Conservation (phyloP, 2,797 vertebrate genomes). For the Eutrigla gurnardus region DNA sequence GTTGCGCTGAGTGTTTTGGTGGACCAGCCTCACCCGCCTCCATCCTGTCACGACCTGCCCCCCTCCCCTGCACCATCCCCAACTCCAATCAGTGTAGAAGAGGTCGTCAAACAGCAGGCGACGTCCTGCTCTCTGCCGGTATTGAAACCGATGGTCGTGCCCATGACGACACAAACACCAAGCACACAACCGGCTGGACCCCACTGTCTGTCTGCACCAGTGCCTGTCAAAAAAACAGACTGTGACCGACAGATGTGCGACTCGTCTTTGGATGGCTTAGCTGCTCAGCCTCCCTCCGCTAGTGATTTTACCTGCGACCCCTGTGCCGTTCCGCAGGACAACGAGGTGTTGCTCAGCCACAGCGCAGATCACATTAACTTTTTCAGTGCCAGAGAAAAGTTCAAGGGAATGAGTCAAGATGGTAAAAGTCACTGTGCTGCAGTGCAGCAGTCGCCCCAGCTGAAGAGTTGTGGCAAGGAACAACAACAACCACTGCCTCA, state of each 20-base stretch:
- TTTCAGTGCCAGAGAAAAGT: slow-evolving; percentile 96
- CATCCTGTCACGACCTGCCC: slow-evolving; percentile 86
- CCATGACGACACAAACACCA: slow-evolving; percentile 55
- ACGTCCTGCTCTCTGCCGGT: slow-evolving; percentile 38
- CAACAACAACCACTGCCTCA: slow-evolving; percentile 49
- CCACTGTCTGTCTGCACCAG: slow-evolving; percentile 57
- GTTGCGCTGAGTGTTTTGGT: slow-evolving; percentile 76
- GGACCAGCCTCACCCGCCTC: slow-evolving; percentile 82
- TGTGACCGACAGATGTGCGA: slow-evolving; percentile 68
- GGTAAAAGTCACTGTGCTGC: slow-evolving; percentile 80
- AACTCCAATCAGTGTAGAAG: slow-evolving; percentile 25
- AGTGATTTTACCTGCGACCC: slow-evolving; percentile 60
- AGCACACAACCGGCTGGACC: slow-evolving; percentile 56
- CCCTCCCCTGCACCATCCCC: slow-evolving; percentile 68
- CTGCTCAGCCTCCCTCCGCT: slow-evolving; percentile 44
- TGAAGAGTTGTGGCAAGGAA: slow-evolving; percentile 69
- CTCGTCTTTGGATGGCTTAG: slow-evolving; percentile 48
- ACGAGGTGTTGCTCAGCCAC: slow-evolving; percentile 77
- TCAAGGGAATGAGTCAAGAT: slow-evolving; percentile 94
- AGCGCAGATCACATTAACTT: slow-evolving; percentile 95
- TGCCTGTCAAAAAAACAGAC: slow-evolving; percentile 64
- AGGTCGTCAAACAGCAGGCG: slow-evolving; percentile 31
- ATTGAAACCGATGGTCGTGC: slow-evolving; percentile 40
- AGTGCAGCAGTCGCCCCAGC: slow-evolving; percentile 62
- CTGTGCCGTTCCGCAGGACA: slow-evolving; percentile 74